Percentiles rank a stretch among this genome's conserved stretches.
Evolutionary conservation across 2,113 vertebrate species (phyloP).

Genomic region (Acrocephalus arundinaceus): DNA sequence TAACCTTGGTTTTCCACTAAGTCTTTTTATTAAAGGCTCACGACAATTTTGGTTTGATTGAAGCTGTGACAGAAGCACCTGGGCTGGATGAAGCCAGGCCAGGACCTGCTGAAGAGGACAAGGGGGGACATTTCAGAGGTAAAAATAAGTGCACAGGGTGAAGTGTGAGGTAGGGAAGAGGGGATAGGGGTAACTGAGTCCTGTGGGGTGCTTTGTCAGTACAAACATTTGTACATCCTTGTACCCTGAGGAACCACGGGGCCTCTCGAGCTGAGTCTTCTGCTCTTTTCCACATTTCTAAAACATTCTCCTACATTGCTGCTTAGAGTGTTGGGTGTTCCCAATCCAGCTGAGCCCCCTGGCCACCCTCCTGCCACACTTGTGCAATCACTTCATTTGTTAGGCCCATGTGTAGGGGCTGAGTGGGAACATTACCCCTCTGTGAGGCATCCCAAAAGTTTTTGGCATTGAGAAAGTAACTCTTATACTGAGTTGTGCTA

Average conservation of each 20-base stretch:
- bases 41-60: neutral
- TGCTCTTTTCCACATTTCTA: neutral
- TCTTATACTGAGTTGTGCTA: neutral
- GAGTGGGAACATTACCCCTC: rapidly evolving
- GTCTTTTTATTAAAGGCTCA: neutral
- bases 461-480: neutral
- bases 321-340: neutral
- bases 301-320: neutral
- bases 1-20: neutral
- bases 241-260: too few species aligned
- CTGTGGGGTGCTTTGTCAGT: neutral
- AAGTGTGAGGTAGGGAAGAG: neutral
- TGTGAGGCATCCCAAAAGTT: neutral
- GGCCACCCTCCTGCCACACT: neutral
- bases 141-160: neutral
- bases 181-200: neutral
- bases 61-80: neutral
- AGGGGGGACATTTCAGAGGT: neutral
- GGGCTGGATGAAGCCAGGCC: rapidly evolving
- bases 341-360: rapidly evolving
- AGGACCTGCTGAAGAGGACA: neutral
- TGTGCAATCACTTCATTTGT: neutral
- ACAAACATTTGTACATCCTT: neutral
- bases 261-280: rapidly evolving
- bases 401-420: neutral